phyloP scores from a whole-genome alignment of 2,888 invertebrate genomes.

The Ametastegia equiseti region DNA sequence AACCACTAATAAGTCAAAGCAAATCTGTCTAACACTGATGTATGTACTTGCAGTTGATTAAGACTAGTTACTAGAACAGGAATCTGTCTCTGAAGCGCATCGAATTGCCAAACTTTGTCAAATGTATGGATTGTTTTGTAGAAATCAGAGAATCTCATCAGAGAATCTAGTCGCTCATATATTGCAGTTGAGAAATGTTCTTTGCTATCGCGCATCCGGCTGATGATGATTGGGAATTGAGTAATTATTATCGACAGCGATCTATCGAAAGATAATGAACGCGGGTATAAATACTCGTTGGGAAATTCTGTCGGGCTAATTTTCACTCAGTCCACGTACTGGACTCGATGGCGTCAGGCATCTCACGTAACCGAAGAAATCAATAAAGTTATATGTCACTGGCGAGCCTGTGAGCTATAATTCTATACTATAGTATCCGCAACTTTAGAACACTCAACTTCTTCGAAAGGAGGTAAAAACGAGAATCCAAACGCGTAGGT shows the following conservation, averaged over 20 bases:
- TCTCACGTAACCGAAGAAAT: constrained; percentile 19
- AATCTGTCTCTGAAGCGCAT: neutral
- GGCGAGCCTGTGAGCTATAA: constrained; percentile 2
- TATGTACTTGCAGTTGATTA: neutral
- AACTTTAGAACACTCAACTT: constrained; percentile 7
- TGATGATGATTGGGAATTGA: neutral
- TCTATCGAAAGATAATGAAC: neutral
- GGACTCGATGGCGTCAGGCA: constrained; percentile 14
- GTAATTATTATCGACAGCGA: neutral
- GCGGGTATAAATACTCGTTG: neutral
- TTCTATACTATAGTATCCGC: neutral
- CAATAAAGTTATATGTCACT: constrained; percentile 40
- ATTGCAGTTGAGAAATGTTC: neutral
- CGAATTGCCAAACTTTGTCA: neutral
- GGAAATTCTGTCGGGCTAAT: neutral
- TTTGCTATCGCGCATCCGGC: neutral
- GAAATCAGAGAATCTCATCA: neutral
- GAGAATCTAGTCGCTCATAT: too few species aligned
- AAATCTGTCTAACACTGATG: neutral
- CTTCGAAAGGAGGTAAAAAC: neutral
- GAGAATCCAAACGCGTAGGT: neutral
- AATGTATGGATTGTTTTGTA: neutral
- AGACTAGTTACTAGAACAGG: neutral
- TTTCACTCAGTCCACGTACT: constrained; percentile 25
- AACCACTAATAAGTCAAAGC: neutral